Base-by-base conservation (phyloP, 2,113 vertebrate species). In the Alexandromys fortis region DNA sequence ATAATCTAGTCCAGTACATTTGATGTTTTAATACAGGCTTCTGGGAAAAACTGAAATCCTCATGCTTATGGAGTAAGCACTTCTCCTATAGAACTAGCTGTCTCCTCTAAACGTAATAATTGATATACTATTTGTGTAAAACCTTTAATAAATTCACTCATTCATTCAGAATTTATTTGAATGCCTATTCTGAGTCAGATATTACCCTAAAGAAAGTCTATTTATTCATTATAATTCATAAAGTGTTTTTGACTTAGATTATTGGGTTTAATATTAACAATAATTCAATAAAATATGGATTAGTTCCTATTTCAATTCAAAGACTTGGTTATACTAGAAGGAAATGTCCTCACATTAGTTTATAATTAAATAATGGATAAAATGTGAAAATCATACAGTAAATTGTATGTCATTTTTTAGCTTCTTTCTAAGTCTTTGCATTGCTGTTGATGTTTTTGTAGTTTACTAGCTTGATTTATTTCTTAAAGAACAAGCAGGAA, bases 221-320 rank as follows among this genome's bases (percentile, higher is more conserved):
- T 52, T 42, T 12, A 30, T 61, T 28, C 13, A 91, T 81, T 81
- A 33, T 89, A 77, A 76, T 87, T 95, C 13, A 49, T 65, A 81
- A 94, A 94, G 21, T 83, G 21, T 0, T 67, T 95, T 91, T 92
- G 30, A 78, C 63, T 79, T 55, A 76, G n/a, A 86, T 82, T n/a
- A 89, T 86, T 16, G 68, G 21, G 67, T 28, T 94, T 92, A 73
- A 77, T 30, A 82, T 49, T 88, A 70, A 85, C 2, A 96, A 38
- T 82, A 52, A 75, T 81, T 33, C 7, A 92, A 7, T 83, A 30
- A 30, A n/a, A 70, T 7, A 22, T 72, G 14, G 1, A 86, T 42
- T 58, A n/a, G 65, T 13, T 21, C 2, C 8, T 14, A 38, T 86
- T 97, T 94, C 85, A 94, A 81, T 35, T 88, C 86, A 68, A 90